phyloP scores from a whole-genome alignment of 2,113 vertebrate species.

The Amphilophus citrinellus region DNA sequence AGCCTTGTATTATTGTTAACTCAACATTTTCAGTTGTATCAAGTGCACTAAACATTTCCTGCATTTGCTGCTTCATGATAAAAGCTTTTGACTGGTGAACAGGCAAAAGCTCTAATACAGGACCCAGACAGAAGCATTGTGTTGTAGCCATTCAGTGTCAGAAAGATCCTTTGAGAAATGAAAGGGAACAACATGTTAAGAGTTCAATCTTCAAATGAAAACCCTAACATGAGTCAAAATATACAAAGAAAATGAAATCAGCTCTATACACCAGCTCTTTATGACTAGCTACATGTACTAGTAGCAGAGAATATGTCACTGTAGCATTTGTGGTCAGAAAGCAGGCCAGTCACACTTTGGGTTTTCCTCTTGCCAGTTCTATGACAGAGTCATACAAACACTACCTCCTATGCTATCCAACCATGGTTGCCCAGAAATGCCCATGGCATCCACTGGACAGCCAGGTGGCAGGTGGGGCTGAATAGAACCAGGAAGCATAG shows the following conservation, averaged over 20 bases:
- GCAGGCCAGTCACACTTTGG: slow-evolving; percentile 20
- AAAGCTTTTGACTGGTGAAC: not conserved
- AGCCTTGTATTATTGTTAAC: not conserved
- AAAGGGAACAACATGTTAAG: not conserved
- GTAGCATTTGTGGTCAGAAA: slow-evolving; percentile 20
- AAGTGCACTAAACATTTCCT: not conserved
- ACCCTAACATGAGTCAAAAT: not conserved
- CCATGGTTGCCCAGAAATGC: slow-evolving; percentile 66
- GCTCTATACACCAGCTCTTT: not conserved
- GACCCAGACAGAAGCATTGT: not conserved
- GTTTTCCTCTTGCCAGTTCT: slow-evolving; percentile 43
- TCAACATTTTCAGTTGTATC: not conserved
- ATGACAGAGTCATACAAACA: slow-evolving; percentile 64
- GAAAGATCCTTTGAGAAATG: not conserved
- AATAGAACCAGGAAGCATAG: slow-evolving; percentile 62
- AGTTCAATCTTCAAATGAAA: too few species aligned
- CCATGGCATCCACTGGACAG: slow-evolving; percentile 56
- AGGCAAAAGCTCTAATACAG: not conserved
- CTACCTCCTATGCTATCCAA: slow-evolving; percentile 51
- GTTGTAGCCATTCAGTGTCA: not conserved
- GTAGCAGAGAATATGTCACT: slow-evolving; percentile 20
- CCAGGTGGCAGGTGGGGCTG: slow-evolving; percentile 76
- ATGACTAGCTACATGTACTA: too few species aligned
- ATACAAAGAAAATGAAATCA: not conserved
- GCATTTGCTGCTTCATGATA: not conserved